Percentiles rank a stretch among this genome's conserved stretches.
Conservation (phyloP, 1,140 invertebrate species). For the Vollenhovia emeryi region DNA sequence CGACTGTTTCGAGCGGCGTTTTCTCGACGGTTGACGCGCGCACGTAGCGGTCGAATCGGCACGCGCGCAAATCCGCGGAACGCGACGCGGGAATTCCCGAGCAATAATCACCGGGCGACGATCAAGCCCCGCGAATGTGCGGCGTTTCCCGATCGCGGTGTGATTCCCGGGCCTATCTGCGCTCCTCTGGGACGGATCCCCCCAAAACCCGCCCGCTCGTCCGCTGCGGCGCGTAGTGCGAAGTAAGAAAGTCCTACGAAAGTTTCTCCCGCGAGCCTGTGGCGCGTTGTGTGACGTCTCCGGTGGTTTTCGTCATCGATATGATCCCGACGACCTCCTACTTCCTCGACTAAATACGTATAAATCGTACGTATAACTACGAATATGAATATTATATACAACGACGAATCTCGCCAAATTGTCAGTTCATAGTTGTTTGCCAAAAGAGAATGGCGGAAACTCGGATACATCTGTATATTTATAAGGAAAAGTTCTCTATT, state of each 20-base stretch:
- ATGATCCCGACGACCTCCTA: not conserved
- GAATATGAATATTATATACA: not conserved
- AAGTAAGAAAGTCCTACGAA: not conserved
- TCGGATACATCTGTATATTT: no score
- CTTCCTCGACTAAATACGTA: not conserved
- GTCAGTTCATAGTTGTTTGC: no score
- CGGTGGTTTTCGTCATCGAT: not conserved
- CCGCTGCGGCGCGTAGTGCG: no score
- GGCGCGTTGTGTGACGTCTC: not conserved
- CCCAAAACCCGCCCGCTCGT: not conserved
- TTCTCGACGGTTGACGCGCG: not conserved
- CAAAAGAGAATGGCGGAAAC: no score
- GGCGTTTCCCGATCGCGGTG: not conserved
- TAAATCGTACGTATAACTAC: not conserved
- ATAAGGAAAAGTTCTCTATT: no score
- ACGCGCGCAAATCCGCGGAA: constrained; percentile 22
- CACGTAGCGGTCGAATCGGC: not conserved
- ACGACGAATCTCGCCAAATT: no score
- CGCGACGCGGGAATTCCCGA: not conserved
- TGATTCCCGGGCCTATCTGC: not conserved
- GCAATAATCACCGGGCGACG: not conserved
- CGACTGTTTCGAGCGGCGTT: constrained; percentile 52
- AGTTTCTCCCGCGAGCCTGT: not conserved
- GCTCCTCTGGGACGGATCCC: no score
- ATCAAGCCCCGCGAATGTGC: not conserved